Conservation (phyloP, 2,888 invertebrate species). For the Trichogramma evanescens region DNA sequence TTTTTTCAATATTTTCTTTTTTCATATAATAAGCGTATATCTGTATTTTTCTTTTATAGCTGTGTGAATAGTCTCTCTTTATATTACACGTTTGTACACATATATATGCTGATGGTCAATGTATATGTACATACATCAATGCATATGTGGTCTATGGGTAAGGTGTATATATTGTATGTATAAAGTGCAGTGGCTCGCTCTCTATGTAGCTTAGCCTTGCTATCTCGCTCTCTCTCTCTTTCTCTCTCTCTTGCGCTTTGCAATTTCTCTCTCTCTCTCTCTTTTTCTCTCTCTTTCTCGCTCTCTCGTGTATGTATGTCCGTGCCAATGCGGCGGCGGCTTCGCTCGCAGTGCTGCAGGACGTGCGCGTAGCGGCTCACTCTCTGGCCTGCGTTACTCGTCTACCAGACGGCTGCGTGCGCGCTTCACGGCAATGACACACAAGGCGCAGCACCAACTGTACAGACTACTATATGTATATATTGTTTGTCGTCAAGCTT, state of each 20-base stretch:
- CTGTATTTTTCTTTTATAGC: too few relatives aligned
- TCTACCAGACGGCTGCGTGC: neutral
- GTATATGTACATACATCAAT: too few relatives aligned
- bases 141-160: too few relatives aligned
- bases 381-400: neutral
- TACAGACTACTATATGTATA: neutral
- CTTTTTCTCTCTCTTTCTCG: neutral
- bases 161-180: too few relatives aligned
- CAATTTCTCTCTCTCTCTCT: constrained; percentile 20
- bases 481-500: neutral
- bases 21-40: too few relatives aligned
- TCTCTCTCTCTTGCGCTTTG: constrained; percentile 15
- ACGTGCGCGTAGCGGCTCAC: neutral
- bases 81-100: too few relatives aligned
- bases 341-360: constrained; percentile 8
- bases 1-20: too few relatives aligned
- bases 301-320: neutral
- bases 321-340: constrained; percentile 4
- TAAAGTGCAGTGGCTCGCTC: too few relatives aligned
- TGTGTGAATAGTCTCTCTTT: too few relatives aligned
- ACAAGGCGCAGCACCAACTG: neutral
- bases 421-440: neutral
- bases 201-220: constrained; percentile 7
- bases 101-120: too few relatives aligned
- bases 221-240: constrained; percentile 16